Conservation (phyloP, 2,888 invertebrate genomes). For the Timema podura region DNA sequence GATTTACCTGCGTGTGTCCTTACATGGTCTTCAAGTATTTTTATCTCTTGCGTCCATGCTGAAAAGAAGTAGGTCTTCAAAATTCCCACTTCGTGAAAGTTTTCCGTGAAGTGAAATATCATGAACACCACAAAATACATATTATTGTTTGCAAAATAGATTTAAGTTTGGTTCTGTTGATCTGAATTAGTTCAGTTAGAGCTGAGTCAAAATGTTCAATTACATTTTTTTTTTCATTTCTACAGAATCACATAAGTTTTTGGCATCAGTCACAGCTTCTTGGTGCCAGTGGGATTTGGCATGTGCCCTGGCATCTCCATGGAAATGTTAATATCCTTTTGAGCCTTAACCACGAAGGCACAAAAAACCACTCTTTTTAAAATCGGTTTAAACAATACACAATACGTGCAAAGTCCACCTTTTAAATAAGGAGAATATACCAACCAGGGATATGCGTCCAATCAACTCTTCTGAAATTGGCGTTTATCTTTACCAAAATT, state of each 20-base stretch:
- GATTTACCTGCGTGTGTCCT: neutral
- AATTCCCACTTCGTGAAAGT: neutral
- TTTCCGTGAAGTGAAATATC: neutral
- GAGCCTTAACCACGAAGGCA: neutral
- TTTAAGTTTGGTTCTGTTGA: neutral
- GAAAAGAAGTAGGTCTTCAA: neutral
- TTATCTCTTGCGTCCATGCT: neutral
- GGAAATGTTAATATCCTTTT: neutral
- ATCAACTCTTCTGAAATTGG: neutral
- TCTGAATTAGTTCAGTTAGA: neutral
- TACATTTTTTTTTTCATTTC: neutral
- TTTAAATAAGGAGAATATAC: neutral
- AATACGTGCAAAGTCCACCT: neutral
- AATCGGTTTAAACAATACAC: neutral
- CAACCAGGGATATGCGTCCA: slow-evolving; percentile 4
- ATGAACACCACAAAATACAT: neutral
- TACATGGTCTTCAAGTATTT: neutral
- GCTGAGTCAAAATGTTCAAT: neutral
- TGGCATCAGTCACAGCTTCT: slow-evolving; percentile 6
- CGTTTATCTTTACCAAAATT: too few relatives aligned
- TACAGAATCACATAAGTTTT: slow-evolving; percentile 4
- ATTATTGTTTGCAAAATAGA: neutral
- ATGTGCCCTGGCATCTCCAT: neutral
- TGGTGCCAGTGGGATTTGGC: neutral
- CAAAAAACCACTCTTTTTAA: neutral